A percentile compares a stretch with the other conserved stretches of the same genome.
Conservation (phyloP, 2,888 invertebrate species). For the Drosophila robusta region DNA sequence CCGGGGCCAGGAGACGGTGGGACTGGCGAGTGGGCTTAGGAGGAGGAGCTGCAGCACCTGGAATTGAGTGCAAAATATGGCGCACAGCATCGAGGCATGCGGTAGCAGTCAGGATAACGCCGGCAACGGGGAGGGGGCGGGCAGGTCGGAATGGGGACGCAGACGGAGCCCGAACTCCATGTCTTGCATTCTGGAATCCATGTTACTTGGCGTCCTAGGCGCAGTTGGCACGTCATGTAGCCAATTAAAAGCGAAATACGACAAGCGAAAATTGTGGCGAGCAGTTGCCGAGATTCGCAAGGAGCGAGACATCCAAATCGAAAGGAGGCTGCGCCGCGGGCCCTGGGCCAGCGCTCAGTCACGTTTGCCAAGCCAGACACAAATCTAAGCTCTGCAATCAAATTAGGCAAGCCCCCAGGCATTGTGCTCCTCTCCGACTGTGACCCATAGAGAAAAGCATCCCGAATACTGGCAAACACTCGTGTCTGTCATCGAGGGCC, state of each 20-base stretch:
- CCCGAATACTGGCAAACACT: conserved; percentile 3
- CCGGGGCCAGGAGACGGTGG: conserved; percentile 7
- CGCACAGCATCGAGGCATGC: conserved; percentile 38
- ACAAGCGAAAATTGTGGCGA: conserved; percentile 69
- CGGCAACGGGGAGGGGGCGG: not conserved
- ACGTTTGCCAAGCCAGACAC: conserved; percentile 67
- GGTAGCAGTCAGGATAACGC: conserved; percentile 3
- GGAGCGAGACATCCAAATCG: conserved; percentile 46
- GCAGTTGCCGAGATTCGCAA: conserved; percentile 49
- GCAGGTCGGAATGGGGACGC: too few relatives aligned
- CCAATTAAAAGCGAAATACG: conserved; percentile 81
- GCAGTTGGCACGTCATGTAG: conserved; percentile 79
- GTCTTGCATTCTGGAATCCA: conserved; percentile 71
- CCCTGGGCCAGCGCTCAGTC: conserved; percentile 54
- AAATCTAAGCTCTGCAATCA: conserved; percentile 76
- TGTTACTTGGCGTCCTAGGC: conserved; percentile 69
- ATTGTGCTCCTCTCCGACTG: conserved; percentile 30
- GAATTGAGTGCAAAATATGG: conserved; percentile 80
- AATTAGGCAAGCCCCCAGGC: conserved; percentile 68
- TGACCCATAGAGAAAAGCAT: conserved; percentile 45
- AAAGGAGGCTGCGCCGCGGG: conserved; percentile 43
- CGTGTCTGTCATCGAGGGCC: conserved; percentile 19
- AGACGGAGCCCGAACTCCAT: conserved; percentile 17
- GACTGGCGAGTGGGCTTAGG: not conserved
- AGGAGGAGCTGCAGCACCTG: conserved; percentile 48